These are phyloP conservation scores for Antechinus stuartii DNA, from an alignment of 2,113 vertebrate genomes.

Conservation along the genomic window DNA sequence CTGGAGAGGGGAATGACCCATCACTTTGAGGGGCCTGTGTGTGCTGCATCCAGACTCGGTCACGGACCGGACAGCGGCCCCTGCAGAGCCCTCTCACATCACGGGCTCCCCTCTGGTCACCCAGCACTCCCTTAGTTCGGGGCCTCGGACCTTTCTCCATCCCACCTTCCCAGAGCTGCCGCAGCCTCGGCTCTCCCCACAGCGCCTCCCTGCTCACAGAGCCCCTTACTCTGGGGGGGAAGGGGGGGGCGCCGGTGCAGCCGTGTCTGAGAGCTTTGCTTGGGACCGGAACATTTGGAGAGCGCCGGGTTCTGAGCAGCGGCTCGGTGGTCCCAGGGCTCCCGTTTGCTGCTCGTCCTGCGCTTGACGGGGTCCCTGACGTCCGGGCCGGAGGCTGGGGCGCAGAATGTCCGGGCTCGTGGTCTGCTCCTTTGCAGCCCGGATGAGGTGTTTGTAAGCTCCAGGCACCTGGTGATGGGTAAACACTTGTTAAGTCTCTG, in stretches of 20 bases:
- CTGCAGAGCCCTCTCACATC: not conserved
- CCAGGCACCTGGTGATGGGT: too few relatives aligned
- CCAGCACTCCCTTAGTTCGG: not conserved
- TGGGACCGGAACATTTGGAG: too few relatives aligned
- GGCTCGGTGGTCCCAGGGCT: not conserved
- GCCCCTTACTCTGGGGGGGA: not conserved
- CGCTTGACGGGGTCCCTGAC: too few relatives aligned
- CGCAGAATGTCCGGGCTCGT: not conserved
- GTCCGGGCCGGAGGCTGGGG: not conserved
- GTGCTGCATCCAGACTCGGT: too few relatives aligned
- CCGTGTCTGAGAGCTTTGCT: not conserved
- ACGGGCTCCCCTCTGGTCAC: not conserved
- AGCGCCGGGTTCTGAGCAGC: not conserved
- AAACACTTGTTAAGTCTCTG: too few relatives aligned
- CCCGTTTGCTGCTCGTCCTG: not conserved
- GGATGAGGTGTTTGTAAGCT: not conserved
- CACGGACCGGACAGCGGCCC: too few relatives aligned
- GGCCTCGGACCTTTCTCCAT: not conserved
- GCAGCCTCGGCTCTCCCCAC: not conserved
- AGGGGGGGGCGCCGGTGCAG: not conserved
- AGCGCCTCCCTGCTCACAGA: not conserved
- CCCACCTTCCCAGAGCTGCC: not conserved
- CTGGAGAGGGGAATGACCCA: too few relatives aligned
- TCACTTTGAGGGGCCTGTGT: too few relatives aligned
- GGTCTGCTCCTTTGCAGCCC: not conserved